Conservation (phyloP, 2,113 vertebrate genomes). For the Nibea coibor region DNA sequence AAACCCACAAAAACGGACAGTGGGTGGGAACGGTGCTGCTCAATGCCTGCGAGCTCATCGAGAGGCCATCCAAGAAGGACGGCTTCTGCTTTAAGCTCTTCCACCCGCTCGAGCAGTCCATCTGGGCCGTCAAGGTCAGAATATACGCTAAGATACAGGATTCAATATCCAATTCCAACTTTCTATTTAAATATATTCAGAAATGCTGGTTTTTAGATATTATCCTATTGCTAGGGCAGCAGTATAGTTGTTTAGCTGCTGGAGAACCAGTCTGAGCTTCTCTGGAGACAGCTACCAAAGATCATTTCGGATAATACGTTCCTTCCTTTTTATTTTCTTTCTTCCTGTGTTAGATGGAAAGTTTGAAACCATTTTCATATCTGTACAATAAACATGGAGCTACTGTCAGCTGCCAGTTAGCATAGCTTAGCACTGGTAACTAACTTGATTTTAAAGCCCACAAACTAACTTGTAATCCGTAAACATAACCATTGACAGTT, state of each 20-base stretch:
- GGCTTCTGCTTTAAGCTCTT: slow-evolving; percentile 99
- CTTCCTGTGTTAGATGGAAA: too few species aligned
- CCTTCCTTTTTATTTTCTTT: too few species aligned
- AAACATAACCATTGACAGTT: neutral
- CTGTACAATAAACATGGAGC: too few species aligned
- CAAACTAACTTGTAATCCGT: neutral
- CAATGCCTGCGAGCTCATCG: slow-evolving; percentile 98
- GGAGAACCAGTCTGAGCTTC: too few species aligned
- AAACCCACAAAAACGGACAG: slow-evolving; percentile 96
- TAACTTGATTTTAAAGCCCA: neutral
- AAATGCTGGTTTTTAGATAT: too few species aligned
- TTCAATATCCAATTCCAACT: neutral
- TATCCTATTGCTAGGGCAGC: too few species aligned
- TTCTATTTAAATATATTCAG: too few species aligned
- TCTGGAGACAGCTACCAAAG: too few species aligned
- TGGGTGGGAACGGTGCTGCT: slow-evolving; percentile 99
- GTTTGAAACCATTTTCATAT: too few species aligned
- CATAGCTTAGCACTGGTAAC: neutral
- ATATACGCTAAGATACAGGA: neutral
- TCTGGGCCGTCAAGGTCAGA: slow-evolving; percentile 98
- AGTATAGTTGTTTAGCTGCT: too few species aligned
- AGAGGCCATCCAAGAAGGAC: slow-evolving; percentile 98
- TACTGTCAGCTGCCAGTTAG: neutral
- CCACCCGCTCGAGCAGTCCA: slow-evolving; percentile 97
- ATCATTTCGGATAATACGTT: too few species aligned